A percentile compares a stretch with the other conserved stretches of the same genome.
phyloP scores from a whole-genome alignment of 2,797 vertebrate species.

The Pelodytes ibericus region DNA sequence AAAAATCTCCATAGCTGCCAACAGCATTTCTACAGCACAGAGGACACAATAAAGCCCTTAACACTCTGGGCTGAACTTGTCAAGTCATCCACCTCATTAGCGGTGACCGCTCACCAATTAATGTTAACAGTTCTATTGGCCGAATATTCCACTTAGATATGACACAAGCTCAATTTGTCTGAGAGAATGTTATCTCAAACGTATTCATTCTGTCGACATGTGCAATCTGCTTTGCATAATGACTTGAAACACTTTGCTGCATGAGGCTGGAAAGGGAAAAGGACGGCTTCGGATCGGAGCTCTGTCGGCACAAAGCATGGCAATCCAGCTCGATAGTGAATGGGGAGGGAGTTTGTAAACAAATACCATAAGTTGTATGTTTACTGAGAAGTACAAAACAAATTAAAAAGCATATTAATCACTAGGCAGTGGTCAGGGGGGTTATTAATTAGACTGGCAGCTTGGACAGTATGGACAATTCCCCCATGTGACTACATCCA shows the following conservation, averaged over 20 bases:
- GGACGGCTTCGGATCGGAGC: neutral
- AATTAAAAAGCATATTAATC: no score
- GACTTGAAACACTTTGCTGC: constrained; percentile 3
- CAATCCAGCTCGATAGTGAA: no score
- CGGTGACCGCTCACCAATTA: constrained; percentile 48
- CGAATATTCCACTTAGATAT: constrained; percentile 9
- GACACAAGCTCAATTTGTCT: constrained; percentile 19
- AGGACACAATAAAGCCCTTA: constrained; percentile 3
- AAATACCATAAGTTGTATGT: no score
- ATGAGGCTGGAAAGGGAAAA: neutral
- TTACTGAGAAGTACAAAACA: no score
- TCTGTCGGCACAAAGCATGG: no score
- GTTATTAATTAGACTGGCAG: no score
- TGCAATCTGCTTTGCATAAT: constrained; percentile 43
- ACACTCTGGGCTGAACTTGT: constrained; percentile 25
- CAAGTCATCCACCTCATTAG: constrained; percentile 32
- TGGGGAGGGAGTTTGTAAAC: no score
- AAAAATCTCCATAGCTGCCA: constrained; percentile 1
- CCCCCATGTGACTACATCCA: no score
- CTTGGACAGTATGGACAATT: no score
- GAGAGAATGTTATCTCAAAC: constrained; percentile 20
- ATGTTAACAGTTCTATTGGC: constrained; percentile 28
- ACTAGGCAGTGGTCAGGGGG: no score
- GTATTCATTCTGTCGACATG: constrained; percentile 31
- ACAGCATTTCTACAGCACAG: neutral